These are phyloP conservation scores for Pan paniscus DNA, from an alignment of 2,113 vertebrate species.

Conservation along the genomic window DNA sequence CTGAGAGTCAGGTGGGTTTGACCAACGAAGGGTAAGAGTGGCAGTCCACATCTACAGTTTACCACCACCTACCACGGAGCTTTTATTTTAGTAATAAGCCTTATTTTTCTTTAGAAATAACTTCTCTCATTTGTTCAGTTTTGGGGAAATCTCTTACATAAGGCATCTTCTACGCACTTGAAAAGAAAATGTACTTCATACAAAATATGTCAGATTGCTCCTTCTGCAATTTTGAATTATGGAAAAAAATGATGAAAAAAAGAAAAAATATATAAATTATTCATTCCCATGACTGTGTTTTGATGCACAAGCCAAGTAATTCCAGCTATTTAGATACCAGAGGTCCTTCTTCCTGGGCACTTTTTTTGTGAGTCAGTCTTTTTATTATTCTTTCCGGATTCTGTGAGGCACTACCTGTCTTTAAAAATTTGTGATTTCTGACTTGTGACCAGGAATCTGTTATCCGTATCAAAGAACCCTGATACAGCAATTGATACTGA, in stretches of 20 bases:
- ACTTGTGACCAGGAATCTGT: not conserved
- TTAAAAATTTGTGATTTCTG: not conserved
- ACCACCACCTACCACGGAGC: rapidly evolving
- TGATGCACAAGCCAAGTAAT: not conserved
- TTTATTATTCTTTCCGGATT: not conserved
- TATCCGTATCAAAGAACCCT: not conserved
- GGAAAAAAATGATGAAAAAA: not conserved
- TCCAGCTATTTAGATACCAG: too few relatives aligned
- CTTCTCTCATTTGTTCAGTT: not conserved
- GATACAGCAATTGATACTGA: not conserved
- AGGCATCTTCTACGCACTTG: too few relatives aligned
- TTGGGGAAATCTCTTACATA: not conserved
- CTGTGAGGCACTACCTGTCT: not conserved
- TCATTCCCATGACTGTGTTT: too few relatives aligned
- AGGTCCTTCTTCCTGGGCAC: too few relatives aligned
- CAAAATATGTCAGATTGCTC: not conserved
- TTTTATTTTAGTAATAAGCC: not conserved
- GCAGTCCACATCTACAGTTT: not conserved
- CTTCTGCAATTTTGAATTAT: not conserved
- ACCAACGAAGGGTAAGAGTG: not conserved
- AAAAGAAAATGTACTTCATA: not conserved
- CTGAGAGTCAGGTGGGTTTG: too few relatives aligned
- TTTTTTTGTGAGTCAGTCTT: not conserved
- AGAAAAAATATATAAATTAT: not conserved
- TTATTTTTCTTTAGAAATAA: not conserved